These are phyloP conservation scores for Stegastes partitus DNA, from an alignment of 2,113 vertebrate species.

Conservation along the genomic window DNA sequence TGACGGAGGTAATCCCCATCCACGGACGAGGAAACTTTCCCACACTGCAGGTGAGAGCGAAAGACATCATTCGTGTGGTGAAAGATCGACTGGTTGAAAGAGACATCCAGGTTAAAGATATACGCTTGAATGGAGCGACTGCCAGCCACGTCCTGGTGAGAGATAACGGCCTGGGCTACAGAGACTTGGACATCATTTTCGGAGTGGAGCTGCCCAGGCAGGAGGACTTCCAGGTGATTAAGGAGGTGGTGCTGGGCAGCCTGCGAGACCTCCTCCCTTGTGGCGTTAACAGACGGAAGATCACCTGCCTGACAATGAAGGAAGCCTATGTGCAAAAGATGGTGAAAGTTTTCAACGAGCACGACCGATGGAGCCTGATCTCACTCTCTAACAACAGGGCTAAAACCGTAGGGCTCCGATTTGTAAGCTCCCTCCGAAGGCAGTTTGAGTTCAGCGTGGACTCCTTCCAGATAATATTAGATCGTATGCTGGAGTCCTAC, in stretches of 20 bases:
- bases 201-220: slow-evolving; percentile 91
- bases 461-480: slow-evolving; percentile 96
- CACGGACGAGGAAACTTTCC: slow-evolving; percentile 97
- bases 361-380: slow-evolving; percentile 97
- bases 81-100: slow-evolving; percentile 90
- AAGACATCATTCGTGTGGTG: slow-evolving; percentile 93
- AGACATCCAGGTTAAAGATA: slow-evolving; percentile 90
- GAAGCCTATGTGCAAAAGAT: slow-evolving; percentile 98
- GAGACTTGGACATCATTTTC: slow-evolving; percentile 97
- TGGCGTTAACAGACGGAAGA: slow-evolving; percentile 94
- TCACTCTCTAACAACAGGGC: slow-evolving; percentile 95
- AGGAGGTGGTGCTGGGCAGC: slow-evolving; percentile 92
- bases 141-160: slow-evolving; percentile 94
- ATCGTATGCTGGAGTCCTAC: slow-evolving; percentile 90
- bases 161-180: slow-evolving; percentile 91
- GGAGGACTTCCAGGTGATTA: slow-evolving; percentile 94
- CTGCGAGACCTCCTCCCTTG: slow-evolving; percentile 87
- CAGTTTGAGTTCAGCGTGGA: slow-evolving; percentile 99
- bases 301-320: slow-evolving; percentile 93
- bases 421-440: slow-evolving; percentile 91
- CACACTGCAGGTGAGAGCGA: slow-evolving; percentile 93
- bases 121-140: slow-evolving; percentile 95
- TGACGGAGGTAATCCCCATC: slow-evolving; percentile 93
- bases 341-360: slow-evolving; percentile 93
- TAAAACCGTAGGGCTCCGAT: slow-evolving; percentile 95